phyloP scores from a whole-genome alignment of 2,797 vertebrate genomes.

The Neosilurus hyrtlii region DNA sequence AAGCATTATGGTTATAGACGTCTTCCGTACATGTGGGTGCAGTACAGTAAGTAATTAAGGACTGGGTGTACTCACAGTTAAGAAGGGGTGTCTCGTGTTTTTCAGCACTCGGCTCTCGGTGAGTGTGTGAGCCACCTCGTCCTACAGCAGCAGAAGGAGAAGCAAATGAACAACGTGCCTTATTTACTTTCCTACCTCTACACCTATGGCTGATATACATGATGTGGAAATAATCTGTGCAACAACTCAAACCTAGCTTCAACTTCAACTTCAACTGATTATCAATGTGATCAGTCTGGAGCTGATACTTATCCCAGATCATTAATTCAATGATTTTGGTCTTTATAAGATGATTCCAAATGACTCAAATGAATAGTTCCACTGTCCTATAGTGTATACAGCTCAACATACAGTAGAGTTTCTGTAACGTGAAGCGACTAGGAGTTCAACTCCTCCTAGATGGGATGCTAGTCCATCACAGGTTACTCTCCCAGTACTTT shows the following conservation, averaged over 20 bases:
- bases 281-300: not conserved
- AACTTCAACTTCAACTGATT: too few relatives aligned
- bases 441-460: too few relatives aligned
- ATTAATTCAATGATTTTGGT: not conserved
- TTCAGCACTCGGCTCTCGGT: slow-evolving; percentile 97
- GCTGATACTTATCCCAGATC: not conserved
- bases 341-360: not conserved
- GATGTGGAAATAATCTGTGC: too few relatives aligned
- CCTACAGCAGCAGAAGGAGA: slow-evolving; percentile 71
- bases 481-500: too few relatives aligned
- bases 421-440: too few relatives aligned
- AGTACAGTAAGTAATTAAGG: slow-evolving; percentile 33
- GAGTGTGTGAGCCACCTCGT: slow-evolving; percentile 96
- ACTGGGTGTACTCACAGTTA: slow-evolving; percentile 84
- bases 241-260: too few relatives aligned
- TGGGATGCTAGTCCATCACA: too few relatives aligned
- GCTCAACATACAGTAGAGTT: not conserved
- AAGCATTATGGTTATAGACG: slow-evolving; percentile 35
- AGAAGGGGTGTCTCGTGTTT: slow-evolving; percentile 95
- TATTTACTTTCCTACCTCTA: not conserved
- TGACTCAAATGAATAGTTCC: not conserved
- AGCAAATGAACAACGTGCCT: not conserved
- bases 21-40: slow-evolving; percentile 17
- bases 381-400: not conserved
- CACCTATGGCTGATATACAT: too few relatives aligned